Evolutionary conservation across 2,113 vertebrate genomes (phyloP), one percentile per base, ranked within the genome.

Genomic region (Leptobrachium ailaonicum): DNA sequence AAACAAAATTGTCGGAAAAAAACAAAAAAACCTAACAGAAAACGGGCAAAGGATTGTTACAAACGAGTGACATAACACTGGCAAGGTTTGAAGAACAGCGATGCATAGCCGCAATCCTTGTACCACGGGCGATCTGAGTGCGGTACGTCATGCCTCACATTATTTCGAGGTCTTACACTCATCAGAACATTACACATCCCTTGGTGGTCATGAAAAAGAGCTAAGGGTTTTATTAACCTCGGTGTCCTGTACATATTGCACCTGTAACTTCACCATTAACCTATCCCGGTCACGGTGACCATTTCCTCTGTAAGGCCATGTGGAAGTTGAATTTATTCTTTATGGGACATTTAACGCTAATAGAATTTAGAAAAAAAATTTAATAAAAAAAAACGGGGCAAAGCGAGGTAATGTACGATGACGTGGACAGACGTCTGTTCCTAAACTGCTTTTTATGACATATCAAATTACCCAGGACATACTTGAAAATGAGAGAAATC

Each of bases 151-250:
- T 73, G 79, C 53, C 85, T 89, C 92, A 91, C 90, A 92, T 93
- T 93, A 92, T 90, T 84, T 85, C 72, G 88, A 91, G 88, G 88
- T 89, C 91, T 88, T 90, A 87, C 90, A 89, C 89, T 87, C 85
- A 84, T 88, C 83, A 82, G 88, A 93, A 89, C 90, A 91, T 93
- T 92, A 91, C 89, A 88, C 75, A 92, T 93, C 91, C 91, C 91
- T 88, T 90, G 92, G 87, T 88, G 87, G 89, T 82, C 89, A 86
- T 93, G 91, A 93, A 92, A 88, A 92, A 92, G 91, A 92, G 88
- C 90, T 93, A 93, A 87, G 88, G 91, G 89, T 93, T 93, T 93
- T 93, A 93, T 93, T 93, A 92, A 92, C 90, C 91, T 93, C 86
- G 9, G 88, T 91, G 91, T 93, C 90, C 92, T 82, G 90, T 89